phyloP scores from a whole-genome alignment of 1,140 invertebrate species.

The Condylostylus longicornis region DNA sequence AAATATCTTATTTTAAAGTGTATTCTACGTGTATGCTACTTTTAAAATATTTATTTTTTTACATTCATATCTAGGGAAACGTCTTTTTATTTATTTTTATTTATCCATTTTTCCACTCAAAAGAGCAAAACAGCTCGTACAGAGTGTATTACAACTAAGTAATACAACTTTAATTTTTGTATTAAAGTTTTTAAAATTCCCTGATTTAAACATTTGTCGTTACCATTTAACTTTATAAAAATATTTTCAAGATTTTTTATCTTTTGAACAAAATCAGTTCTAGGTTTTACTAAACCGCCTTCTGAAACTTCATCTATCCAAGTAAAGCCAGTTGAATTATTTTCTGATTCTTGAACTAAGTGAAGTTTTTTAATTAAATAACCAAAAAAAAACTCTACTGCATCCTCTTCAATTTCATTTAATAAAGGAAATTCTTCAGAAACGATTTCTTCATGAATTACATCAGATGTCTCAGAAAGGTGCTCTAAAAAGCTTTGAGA shows the following conservation, averaged over 20 bases:
- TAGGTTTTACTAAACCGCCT: slow-evolving; percentile 1
- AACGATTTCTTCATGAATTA: too few relatives aligned
- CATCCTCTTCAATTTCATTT: slow-evolving; percentile 1
- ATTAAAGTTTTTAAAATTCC: too few relatives aligned
- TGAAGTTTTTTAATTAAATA: slow-evolving; percentile 6
- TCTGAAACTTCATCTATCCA: slow-evolving; percentile 2
- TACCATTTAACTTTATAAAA: slow-evolving; percentile 1
- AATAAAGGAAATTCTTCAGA: not conserved
- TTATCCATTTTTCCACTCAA: too few relatives aligned
- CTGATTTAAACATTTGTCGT: too few relatives aligned
- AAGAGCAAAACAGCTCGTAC: too few relatives aligned
- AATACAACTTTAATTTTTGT: too few relatives aligned
- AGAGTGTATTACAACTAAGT: too few relatives aligned
- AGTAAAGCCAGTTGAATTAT: not conserved
- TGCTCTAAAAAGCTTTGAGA: not conserved
- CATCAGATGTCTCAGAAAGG: not conserved
- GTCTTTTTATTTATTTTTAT: too few relatives aligned
- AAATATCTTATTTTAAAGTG: too few relatives aligned
- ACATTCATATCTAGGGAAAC: too few relatives aligned
- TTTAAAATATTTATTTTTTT: too few relatives aligned
- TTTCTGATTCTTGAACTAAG: slow-evolving; percentile 1
- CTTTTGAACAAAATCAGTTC: not conserved
- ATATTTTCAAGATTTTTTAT: not conserved
- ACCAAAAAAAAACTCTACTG: slow-evolving; percentile 1
- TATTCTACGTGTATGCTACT: too few relatives aligned